These are phyloP conservation scores for Poeciliopsis retropinna DNA, from an alignment of 2,113 vertebrate genomes.

Conservation along the genomic window DNA sequence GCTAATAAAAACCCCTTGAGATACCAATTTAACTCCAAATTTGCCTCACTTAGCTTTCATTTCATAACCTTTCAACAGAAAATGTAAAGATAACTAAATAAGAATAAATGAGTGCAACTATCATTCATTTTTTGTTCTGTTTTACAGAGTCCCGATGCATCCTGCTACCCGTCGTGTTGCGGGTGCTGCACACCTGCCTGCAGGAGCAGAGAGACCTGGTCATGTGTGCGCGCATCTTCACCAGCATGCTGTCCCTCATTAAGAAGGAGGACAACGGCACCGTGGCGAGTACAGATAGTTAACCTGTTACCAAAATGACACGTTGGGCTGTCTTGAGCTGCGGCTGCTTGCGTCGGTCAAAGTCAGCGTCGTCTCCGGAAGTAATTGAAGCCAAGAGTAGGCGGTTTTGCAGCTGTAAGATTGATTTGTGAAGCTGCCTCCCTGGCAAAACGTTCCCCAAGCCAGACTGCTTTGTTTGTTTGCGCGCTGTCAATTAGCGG, in stretches of 20 bases:
- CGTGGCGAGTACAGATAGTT: constrained; percentile 80
- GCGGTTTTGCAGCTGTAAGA: not conserved
- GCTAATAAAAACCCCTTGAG: too few relatives aligned
- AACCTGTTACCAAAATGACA: not conserved
- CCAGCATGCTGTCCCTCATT: constrained; percentile 95
- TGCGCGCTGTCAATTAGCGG: constrained; percentile 56
- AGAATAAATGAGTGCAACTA: not conserved
- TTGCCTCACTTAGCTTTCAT: too few relatives aligned
- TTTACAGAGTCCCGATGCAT: constrained; percentile 91
- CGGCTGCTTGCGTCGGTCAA: not conserved
- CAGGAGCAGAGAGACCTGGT: constrained; percentile 96
- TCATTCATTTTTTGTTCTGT: not conserved
- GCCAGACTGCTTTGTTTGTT: constrained; percentile 59
- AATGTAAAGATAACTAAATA: not conserved
- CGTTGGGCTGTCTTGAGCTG: not conserved
- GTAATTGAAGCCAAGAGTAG: constrained; percentile 2
- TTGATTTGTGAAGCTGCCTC: constrained; percentile 19
- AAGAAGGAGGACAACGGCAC: constrained; percentile 86
- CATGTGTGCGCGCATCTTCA: constrained; percentile 95
- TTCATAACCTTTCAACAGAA: not conserved
- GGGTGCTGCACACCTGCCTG: constrained; percentile 92
- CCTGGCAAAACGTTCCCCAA: constrained; percentile 18
- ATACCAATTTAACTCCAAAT: too few relatives aligned
- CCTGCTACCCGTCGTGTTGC: constrained; percentile 92
- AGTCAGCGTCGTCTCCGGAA: not conserved